Evolutionary conservation across 35 echinoderm and acorn worm genomes (phyloP).

Genomic region (Strongylocentrotus purpuratus): DNA sequence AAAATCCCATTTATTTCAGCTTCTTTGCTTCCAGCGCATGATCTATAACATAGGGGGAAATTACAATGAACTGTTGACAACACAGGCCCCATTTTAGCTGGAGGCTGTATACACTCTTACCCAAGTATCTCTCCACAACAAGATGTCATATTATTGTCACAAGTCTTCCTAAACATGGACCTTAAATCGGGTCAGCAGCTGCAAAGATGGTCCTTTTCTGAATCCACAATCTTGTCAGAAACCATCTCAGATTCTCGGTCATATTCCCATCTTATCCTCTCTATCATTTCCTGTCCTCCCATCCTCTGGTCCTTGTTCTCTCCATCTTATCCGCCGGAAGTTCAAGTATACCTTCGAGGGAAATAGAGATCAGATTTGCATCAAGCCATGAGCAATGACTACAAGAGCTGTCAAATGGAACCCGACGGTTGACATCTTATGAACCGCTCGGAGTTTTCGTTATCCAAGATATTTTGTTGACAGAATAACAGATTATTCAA

Average conservation of each 20-base stretch:
- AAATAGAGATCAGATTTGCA: background rate
- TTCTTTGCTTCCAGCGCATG: background rate
- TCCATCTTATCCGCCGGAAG: background rate
- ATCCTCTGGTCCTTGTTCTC: background rate
- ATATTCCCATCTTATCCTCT: background rate
- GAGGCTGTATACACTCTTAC: background rate
- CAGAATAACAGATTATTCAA: background rate
- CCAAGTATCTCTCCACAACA: background rate
- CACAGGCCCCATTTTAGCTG: background rate
- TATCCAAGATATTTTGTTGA: background rate
- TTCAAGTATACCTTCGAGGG: background rate
- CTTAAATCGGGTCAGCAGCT: background rate
- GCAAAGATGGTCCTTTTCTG: background rate
- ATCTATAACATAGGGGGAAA: background rate
- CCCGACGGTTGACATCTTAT: background rate
- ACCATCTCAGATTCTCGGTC: background rate
- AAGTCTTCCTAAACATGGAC: background rate
- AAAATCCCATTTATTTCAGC: background rate
- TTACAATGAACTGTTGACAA: background rate
- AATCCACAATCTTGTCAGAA: background rate
- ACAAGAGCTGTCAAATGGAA: background rate
- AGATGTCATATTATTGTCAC: background rate
- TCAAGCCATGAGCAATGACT: background rate
- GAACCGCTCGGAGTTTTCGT: background rate
- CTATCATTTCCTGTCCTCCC: background rate